Conservation (phyloP, 2,113 vertebrate species). For the Calypte anna region DNA sequence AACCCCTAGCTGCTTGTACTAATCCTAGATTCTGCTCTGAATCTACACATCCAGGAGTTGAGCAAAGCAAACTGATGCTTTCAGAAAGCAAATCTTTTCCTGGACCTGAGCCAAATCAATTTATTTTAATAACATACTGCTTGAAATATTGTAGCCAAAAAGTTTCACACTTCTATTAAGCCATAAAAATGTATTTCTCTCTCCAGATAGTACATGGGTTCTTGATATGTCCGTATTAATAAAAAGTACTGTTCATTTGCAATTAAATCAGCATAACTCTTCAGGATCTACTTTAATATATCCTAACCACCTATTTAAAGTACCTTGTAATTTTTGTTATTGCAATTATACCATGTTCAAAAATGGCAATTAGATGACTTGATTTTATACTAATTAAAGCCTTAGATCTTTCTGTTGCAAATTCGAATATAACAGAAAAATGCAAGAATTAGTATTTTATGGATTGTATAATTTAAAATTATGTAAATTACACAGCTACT, state of each 20-base stretch:
- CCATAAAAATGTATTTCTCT: background rate
- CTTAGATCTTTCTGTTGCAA: conserved; percentile 23
- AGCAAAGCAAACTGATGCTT: background rate
- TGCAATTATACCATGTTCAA: conserved; percentile 25
- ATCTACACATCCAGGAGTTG: background rate
- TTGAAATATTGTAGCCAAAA: background rate
- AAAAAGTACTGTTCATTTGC: background rate
- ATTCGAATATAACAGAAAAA: conserved; percentile 34
- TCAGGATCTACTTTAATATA: background rate
- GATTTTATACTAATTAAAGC: conserved; percentile 28
- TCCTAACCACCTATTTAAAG: background rate
- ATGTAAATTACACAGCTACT: conserved; percentile 37
- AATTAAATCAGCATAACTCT: background rate
- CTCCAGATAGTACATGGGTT: background rate
- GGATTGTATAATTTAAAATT: conserved; percentile 44
- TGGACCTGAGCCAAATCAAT: background rate
- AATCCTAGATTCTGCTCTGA: background rate
- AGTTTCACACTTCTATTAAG: background rate
- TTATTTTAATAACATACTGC: background rate
- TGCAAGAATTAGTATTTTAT: conserved; percentile 36
- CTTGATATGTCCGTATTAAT: background rate
- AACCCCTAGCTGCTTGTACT: background rate
- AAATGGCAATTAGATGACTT: background rate
- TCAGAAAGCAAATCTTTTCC: background rate
- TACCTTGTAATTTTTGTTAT: conserved; percentile 3